Evolutionary conservation across 2,113 vertebrate species (phyloP).

Genomic region (Arvicanthis niloticus): DNA sequence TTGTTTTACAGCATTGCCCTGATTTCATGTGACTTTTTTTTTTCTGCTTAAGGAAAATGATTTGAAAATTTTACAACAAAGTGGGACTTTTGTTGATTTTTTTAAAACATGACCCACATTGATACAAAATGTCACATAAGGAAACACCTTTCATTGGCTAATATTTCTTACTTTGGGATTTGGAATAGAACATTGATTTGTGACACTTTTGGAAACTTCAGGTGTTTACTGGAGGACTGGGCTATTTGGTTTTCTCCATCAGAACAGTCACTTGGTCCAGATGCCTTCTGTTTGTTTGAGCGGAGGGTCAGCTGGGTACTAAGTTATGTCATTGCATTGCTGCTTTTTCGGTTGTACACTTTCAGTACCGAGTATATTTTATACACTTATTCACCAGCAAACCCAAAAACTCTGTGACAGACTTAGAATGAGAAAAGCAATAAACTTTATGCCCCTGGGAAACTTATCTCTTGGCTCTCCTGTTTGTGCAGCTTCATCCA

Average conservation of each 20-base stretch:
- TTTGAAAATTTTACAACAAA: not conserved
- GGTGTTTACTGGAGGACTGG: slow-evolving; percentile 8
- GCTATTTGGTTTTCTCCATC: slow-evolving; percentile 39
- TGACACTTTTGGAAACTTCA: slow-evolving; percentile 7
- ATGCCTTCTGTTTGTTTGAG: slow-evolving; percentile 46
- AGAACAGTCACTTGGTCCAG: slow-evolving; percentile 24
- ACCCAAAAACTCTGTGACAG: not conserved
- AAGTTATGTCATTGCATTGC: slow-evolving; percentile 4
- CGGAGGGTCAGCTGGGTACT: slow-evolving; percentile 6
- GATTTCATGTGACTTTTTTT: slow-evolving; percentile 17
- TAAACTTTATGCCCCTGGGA: not conserved
- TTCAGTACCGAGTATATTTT: not conserved
- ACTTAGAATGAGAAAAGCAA: not conserved
- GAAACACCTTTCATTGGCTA: not conserved
- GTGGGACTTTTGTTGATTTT: not conserved
- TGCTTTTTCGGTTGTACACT: slow-evolving; percentile 30
- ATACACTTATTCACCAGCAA: not conserved
- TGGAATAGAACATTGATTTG: not conserved
- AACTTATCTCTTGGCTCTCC: not conserved
- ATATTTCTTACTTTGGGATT: slow-evolving; percentile 28
- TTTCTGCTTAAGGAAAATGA: not conserved
- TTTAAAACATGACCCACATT: not conserved
- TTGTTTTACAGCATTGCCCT: slow-evolving; percentile 6
- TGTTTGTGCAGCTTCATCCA: not conserved
- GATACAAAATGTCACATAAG: not conserved